Conservation (phyloP, 1,140 invertebrate species). For the Dendrolimus punctatus region DNA sequence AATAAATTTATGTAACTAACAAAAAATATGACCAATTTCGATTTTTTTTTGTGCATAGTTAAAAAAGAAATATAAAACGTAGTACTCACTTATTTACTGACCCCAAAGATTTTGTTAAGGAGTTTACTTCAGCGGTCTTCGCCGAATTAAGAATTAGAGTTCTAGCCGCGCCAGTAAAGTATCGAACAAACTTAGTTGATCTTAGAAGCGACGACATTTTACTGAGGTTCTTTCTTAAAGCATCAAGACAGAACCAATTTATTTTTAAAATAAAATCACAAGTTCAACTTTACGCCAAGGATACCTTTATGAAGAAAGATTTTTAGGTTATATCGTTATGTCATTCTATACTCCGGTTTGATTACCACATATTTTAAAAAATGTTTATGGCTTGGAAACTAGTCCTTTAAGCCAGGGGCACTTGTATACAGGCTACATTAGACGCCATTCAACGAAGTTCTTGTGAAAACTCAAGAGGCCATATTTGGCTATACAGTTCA, state of each 20-base stretch:
- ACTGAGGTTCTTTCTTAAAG: conserved; percentile 15
- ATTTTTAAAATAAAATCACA: conserved; percentile 2
- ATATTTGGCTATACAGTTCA: too few species aligned
- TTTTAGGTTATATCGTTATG: conserved; percentile 14
- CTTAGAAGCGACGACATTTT: conserved; percentile 77
- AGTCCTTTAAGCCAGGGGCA: too few species aligned
- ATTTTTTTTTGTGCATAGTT: too few species aligned
- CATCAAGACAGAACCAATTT: conserved; percentile 13
- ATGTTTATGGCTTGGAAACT: too few species aligned
- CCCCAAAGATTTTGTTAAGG: conserved; percentile 43
- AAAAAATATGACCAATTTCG: too few species aligned
- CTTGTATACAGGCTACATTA: too few species aligned
- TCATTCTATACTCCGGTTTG: conserved; percentile 6
- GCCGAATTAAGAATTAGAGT: conserved; percentile 76
- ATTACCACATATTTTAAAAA: too few species aligned
- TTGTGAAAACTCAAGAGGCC: too few species aligned
- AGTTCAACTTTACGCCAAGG: conserved; percentile 1
- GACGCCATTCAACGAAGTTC: too few species aligned
- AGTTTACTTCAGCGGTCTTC: conserved; percentile 51
- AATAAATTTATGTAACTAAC: too few species aligned
- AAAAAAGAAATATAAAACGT: not conserved
- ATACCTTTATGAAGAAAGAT: conserved; percentile 3
- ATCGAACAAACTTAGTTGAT: conserved; percentile 79
- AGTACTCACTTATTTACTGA: conserved; percentile 47
- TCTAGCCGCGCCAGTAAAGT: conserved; percentile 78